Base-by-base conservation (phyloP, 2,888 invertebrate species). In the Mimas tiliae region DNA sequence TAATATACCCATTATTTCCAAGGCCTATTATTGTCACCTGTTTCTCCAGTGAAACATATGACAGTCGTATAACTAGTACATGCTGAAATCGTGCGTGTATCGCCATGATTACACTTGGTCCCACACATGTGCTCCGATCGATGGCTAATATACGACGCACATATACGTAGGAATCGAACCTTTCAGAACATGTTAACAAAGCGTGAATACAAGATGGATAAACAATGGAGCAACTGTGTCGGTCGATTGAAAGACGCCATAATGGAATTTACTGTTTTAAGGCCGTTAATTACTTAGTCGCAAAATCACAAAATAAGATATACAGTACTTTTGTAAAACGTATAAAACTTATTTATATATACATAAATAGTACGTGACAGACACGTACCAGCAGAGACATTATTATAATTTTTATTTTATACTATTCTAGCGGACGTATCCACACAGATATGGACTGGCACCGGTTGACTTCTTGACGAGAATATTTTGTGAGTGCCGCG, bases 121-220 rank as follows among this genome's bases (percentile, higher is more conserved):
- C 42, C 58, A 58, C 58, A 58, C 52, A 27, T 42, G 58, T 58
- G 58, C 58, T 16, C 14, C 58, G 58, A 58, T 58, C 58, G 58
- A 58, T 58, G 42, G 16, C 42, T 19, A 38, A n/a, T n/a, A n/a
- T n/a, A n/a, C n/a, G 38, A 58, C 19, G 19, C 38, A 14, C 14
- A 42, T 21, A 58, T 19, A 45, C 16, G 11, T 42, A 58, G 1
- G 19, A 19, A 11, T 11, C 19, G 50, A 45, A 12, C 19, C 19
- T 19, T 50, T 50, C 19, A 11, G 19, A 50, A 50, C 50, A 16
- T 19, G 9, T 50, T 50, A 9, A 50, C 50, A 50, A 50, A 19
- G 48, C 48, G 48, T 50, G 19, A 19, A 8, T 19, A 50, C 16
- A 16, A 16, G 50, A 50, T 8, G 50, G 19, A 19, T 50, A 19